Base-by-base conservation (phyloP, 2,888 invertebrate genomes). In the Strigamia maritima region DNA sequence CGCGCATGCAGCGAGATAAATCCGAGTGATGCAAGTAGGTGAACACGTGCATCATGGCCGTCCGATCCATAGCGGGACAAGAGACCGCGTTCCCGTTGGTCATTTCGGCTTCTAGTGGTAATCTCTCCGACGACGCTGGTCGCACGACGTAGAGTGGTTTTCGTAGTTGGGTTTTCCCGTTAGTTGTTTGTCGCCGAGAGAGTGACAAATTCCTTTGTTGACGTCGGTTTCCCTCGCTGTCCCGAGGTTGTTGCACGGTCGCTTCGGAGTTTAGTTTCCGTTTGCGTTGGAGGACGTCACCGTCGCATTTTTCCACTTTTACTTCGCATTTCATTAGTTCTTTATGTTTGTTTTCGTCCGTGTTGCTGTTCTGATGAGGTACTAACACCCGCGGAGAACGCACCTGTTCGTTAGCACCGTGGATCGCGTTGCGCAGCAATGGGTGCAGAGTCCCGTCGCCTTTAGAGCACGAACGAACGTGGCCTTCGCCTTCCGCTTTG, bases 1-100 rank as follows among this genome's bases (percentile, higher is more conserved):
- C 96, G 81, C 91, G 89, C 83, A 87, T 84, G 81, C 87, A 87
- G 1, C 84, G 83, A 90, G 92, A 86, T 90, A 95, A 79, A 87
- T 88, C 87, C 7, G 81, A 81, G 19, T 84, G 83, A 19, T 84
- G 81, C 77, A 89, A 83, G 80, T 83, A 85, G 24, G 83, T 82
- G 82, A 89, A 88, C 24, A 89, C 85, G 16, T 84, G 83, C 76
- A 86, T 82, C 86, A 88, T 87, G 8, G 85, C 81, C 49, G 83
- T 82, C 40, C 84, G 81, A 40, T 85, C 83, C 31, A 86, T 81
- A 14, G 82, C 82, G 60, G 22, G 60, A 19, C 60, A 60, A 31
- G 82, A 75, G 77, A 82, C 80, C 65, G 81, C 80, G 22, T 54
- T 44, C 6, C n/a, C 44, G 14, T 82, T 76, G 49, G 79, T 80